These are phyloP conservation scores for Helobdella robusta DNA, from an alignment of 2,888 invertebrate species.

Conservation along the genomic window DNA sequence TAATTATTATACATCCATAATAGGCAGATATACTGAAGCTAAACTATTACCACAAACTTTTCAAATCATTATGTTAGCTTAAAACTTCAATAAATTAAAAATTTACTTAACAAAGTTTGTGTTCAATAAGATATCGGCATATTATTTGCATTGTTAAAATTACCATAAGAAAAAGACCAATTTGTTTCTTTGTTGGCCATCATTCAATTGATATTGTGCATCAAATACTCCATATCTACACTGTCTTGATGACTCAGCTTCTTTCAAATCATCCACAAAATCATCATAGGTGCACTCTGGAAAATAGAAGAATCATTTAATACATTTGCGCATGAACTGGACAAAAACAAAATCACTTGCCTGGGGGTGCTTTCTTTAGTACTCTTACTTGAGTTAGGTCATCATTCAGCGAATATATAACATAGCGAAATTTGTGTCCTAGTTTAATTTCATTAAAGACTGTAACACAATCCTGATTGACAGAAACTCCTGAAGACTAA, in stretches of 20 bases:
- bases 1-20: too few species aligned
- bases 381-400: slow-evolving; percentile 80
- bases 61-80: background rate
- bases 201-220: slow-evolving; percentile 83
- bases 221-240: slow-evolving; percentile 94
- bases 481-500: slow-evolving; percentile 80
- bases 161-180: slow-evolving; percentile 45
- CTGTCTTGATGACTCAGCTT: slow-evolving; percentile 67
- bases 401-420: slow-evolving; percentile 88
- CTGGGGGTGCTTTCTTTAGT: slow-evolving; percentile 29
- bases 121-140: background rate
- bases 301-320: too few species aligned
- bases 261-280: slow-evolving; percentile 75
- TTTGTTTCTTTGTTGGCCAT: slow-evolving; percentile 39
- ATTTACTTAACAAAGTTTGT: background rate
- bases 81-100: background rate
- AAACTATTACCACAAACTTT: background rate
- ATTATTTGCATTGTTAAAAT: slow-evolving; percentile 21
- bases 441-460: slow-evolving; percentile 94
- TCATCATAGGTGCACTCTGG: slow-evolving; percentile 72
- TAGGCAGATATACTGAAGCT: too few species aligned
- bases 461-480: slow-evolving; percentile 85
- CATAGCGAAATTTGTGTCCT: slow-evolving; percentile 87
- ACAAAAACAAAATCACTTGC: slow-evolving; percentile 26
- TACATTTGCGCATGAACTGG: too few species aligned